A percentile compares a stretch with the other conserved stretches of the same genome.
Conservation (phyloP, 2,797 vertebrate species). For the Falco peregrinus region DNA sequence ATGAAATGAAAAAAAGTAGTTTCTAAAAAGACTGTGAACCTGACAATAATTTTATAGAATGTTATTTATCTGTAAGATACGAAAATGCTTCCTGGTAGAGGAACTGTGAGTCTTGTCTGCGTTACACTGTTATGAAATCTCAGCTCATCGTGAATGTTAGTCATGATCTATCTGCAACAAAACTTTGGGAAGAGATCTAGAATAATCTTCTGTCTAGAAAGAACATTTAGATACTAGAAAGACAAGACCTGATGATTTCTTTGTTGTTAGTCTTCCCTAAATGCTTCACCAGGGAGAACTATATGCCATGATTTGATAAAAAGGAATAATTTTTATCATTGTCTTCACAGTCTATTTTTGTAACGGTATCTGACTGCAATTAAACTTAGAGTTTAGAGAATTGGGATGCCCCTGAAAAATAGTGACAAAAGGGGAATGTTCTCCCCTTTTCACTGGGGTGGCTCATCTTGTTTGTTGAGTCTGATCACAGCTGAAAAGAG, state of each 20-base stretch:
- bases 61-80: background rate
- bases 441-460: background rate
- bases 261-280: background rate
- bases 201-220: background rate
- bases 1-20: background rate
- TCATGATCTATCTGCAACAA: background rate
- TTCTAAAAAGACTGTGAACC: background rate
- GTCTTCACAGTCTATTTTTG: background rate
- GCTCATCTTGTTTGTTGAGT: constrained; percentile 15
- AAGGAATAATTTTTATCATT: background rate
- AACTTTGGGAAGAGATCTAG: background rate
- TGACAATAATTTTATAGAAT: background rate
- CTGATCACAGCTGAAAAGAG: background rate
- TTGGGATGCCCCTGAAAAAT: fast-evolving
- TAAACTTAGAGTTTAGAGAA: background rate
- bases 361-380: background rate
- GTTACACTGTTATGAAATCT: background rate
- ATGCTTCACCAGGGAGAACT: background rate
- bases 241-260: background rate
- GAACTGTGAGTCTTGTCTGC: background rate
- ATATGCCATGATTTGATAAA: background rate
- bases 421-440: background rate
- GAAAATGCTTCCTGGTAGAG: background rate
- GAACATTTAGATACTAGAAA: background rate
- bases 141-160: background rate